Percentiles rank a stretch among this genome's conserved stretches.
Conservation (phyloP, 2,113 vertebrate species). For the Ursus arctos region DNA sequence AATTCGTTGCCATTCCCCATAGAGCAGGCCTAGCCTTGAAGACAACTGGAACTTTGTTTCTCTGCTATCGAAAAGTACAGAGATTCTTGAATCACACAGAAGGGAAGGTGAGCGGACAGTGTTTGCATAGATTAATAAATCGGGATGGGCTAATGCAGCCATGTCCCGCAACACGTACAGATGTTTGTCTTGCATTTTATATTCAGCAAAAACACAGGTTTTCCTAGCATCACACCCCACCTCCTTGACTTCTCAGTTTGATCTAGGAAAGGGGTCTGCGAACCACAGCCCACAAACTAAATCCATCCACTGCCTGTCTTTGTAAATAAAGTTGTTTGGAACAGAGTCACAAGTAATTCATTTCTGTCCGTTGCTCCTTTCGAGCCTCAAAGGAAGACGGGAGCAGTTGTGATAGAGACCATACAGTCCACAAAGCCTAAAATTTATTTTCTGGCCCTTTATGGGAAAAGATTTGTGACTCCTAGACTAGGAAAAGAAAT, state of each 20-base stretch:
- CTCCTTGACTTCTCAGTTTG: neutral
- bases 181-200: constrained; percentile 19
- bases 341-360: neutral
- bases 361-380: neutral
- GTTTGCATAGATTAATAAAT: neutral
- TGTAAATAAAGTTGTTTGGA: neutral
- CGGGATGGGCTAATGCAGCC: neutral
- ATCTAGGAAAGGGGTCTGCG: neutral
- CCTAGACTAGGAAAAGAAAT: neutral
- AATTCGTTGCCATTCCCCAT: constrained; percentile 49
- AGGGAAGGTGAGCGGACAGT: neutral
- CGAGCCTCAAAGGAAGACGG: neutral
- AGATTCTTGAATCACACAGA: neutral
- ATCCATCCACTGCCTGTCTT: neutral
- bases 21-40: constrained; percentile 41
- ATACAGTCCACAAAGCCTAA: neutral
- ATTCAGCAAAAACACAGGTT: neutral
- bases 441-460: neutral
- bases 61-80: constrained; percentile 46
- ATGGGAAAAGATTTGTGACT: neutral
- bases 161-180: neutral
- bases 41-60: constrained; percentile 31
- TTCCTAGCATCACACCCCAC: neutral
- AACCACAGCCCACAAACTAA: neutral
- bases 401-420: neutral